Evolutionary conservation across 37 sponge, comb jelly and placozoan genomes (phyloP).

Genomic region (Eunapius fragilis): DNA sequence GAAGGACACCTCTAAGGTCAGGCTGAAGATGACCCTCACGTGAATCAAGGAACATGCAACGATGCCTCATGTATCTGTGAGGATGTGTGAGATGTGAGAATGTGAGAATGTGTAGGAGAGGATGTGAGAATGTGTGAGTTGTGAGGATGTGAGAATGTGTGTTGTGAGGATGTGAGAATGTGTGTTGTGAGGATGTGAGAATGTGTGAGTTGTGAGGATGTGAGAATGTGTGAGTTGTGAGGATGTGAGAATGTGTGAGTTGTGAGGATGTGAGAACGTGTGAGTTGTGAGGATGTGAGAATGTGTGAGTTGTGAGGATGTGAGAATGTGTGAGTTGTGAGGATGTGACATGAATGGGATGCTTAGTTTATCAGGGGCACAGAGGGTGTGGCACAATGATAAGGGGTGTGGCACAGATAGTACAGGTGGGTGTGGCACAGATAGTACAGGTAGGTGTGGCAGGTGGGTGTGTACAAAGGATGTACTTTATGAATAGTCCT

Average conservation of each 20-base stretch:
- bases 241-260: too few species aligned
- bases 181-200: too few species aligned
- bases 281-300: too few species aligned
- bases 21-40: conserved; percentile 5
- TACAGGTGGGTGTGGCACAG: neutral
- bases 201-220: too few species aligned
- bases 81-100: too few species aligned
- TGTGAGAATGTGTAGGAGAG: too few species aligned
- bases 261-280: too few species aligned
- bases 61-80: conserved; percentile 20
- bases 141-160: too few species aligned
- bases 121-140: too few species aligned
- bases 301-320: too few species aligned
- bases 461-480: neutral
- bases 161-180: too few species aligned
- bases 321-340: neutral
- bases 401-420: neutral
- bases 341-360: neutral
- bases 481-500: conserved; percentile 82
- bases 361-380: neutral
- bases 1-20: conserved; percentile 78
- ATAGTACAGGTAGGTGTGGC: neutral
- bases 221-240: too few species aligned
- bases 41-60: conserved; percentile 14
- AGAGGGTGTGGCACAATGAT: neutral